Evolutionary conservation across 2,113 vertebrate genomes (phyloP).

Genomic region (Stercorarius parasiticus): DNA sequence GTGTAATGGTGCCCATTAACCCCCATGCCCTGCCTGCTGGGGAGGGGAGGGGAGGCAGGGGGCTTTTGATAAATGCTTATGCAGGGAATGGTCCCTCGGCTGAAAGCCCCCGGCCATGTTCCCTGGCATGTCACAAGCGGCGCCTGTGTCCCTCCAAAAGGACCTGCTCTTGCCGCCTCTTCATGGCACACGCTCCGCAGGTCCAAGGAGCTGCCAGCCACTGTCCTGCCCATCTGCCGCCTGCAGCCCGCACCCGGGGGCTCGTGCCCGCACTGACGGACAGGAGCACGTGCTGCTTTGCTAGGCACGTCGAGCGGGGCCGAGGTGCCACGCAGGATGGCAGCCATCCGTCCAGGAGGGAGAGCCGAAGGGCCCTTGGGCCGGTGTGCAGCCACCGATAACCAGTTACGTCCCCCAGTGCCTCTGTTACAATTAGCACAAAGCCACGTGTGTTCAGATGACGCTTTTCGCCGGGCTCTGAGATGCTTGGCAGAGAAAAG

Average conservation of each 20-base stretch:
- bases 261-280: fast-evolving
- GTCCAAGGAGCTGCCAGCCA: neutral
- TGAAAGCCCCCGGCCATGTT: fast-evolving
- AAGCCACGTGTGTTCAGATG: neutral
- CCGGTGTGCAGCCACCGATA: fast-evolving
- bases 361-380: fast-evolving
- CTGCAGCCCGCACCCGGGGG: neutral
- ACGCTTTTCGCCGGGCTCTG: neutral
- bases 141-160: fast-evolving
- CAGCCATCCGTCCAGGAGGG: fast-evolving
- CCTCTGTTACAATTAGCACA: neutral
- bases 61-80: too few species aligned
- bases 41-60: too few species aligned
- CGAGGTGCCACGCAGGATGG: fast-evolving
- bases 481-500: neutral
- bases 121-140: fast-evolving
- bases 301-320: fast-evolving
- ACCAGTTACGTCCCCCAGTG: neutral
- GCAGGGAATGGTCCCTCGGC: fast-evolving
- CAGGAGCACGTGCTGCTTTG: fast-evolving
- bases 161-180: neutral
- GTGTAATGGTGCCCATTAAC: neutral
- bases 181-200: fast-evolving
- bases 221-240: neutral
- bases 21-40: neutral